Conservation (phyloP, 2,888 invertebrate species). For the Julus scanicus region DNA sequence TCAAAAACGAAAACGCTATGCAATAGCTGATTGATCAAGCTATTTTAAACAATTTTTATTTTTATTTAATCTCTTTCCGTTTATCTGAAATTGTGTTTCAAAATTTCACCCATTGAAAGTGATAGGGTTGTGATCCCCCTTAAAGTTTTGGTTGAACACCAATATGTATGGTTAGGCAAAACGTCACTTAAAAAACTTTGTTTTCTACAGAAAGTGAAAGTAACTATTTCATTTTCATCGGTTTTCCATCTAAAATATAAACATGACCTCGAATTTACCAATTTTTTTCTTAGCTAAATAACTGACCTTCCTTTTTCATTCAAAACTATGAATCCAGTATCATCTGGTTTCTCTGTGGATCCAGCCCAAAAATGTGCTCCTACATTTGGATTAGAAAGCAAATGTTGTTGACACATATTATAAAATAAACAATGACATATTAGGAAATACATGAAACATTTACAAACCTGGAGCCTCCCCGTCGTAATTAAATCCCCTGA, state of each 20-base stretch:
- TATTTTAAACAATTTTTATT: no score
- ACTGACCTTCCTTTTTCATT: constrained; percentile 88
- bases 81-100: no score
- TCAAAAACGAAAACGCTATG: no score
- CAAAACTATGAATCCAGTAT: constrained; percentile 78
- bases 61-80: no score
- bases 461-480: constrained; percentile 85
- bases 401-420: background rate
- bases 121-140: no score
- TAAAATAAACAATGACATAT: background rate
- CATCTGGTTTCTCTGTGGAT: constrained; percentile 75
- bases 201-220: no score
- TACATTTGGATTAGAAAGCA: constrained; percentile 65
- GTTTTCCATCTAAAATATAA: background rate
- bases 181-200: no score
- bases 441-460: background rate
- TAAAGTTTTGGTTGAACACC: no score
- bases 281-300: background rate
- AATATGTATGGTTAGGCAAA: no score
- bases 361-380: constrained; percentile 94
- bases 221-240: no score
- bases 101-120: no score
- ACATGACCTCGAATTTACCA: background rate
- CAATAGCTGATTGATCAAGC: no score
- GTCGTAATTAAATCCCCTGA: constrained; percentile 89